Conservation (phyloP, 2,113 vertebrate species). For the Pollimyrus isidori region DNA sequence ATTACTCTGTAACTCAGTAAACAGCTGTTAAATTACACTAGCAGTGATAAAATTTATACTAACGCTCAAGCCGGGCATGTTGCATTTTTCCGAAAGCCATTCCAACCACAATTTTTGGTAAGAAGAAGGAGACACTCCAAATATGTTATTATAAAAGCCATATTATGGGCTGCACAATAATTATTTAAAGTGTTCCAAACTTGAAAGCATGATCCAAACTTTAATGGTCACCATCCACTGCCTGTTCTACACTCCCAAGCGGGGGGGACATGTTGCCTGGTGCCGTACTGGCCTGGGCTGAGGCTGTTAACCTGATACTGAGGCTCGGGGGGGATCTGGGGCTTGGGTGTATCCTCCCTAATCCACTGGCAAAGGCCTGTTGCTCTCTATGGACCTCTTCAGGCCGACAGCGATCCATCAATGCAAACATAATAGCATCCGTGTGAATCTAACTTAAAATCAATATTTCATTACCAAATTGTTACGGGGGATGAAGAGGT, state of each 20-base stretch:
- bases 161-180: background rate
- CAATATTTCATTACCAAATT: conserved; percentile 99
- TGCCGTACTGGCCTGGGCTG: conserved; percentile 27
- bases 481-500: conserved; percentile 99
- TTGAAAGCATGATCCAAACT: conserved; percentile 33
- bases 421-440: conserved; percentile 99
- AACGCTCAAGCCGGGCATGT: background rate
- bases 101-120: background rate
- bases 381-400: conserved; percentile 68
- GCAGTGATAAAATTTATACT: conserved; percentile 34
- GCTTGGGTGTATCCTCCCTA: conserved; percentile 70
- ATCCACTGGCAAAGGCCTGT: conserved; percentile 92
- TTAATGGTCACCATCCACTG: background rate
- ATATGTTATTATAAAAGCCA: background rate
- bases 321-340: conserved; percentile 66
- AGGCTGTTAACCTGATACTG: conserved; percentile 45
- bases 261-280: conserved; percentile 31
- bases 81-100: background rate
- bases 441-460: conserved; percentile 99
- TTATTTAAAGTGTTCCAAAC: background rate
- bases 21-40: conserved; percentile 51
- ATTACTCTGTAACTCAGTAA: conserved; percentile 46
- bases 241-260: conserved; percentile 39
- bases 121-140: background rate
- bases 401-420: conserved; percentile 94